phyloP scores from a whole-genome alignment of 1,140 invertebrate genomes.

The Monomorium pharaonis region DNA sequence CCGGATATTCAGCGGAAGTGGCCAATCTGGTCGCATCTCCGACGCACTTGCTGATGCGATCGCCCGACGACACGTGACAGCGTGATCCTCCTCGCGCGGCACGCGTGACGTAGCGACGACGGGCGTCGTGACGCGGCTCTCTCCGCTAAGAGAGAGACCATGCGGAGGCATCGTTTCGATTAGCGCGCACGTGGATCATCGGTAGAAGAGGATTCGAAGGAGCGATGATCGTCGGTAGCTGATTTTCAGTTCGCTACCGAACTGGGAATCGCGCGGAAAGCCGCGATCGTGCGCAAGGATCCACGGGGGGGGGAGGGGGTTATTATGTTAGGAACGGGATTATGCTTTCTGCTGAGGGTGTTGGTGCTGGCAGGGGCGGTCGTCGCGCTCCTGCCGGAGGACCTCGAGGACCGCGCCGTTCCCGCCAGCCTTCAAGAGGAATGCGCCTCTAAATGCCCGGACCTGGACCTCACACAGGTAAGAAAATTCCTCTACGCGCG shows the following conservation, averaged over 20 bases:
- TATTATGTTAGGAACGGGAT: constrained; percentile 82
- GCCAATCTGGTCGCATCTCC: background rate
- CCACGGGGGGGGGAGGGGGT: constrained; percentile 58
- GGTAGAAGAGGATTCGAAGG: constrained; percentile 25
- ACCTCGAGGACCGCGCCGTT: constrained; percentile 66
- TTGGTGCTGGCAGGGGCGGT: constrained; percentile 74
- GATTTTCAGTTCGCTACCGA: too few species aligned
- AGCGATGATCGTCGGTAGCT: constrained; percentile 58
- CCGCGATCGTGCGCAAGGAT: constrained; percentile 50
- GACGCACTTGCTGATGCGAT: constrained; percentile 20
- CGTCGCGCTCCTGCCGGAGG: constrained; percentile 75
- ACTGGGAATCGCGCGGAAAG: constrained; percentile 14
- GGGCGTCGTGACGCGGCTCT: background rate
- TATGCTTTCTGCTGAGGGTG: constrained; percentile 78
- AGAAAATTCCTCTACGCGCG: background rate
- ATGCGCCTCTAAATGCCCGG: constrained; percentile 80
- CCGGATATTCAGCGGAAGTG: constrained; percentile 31
- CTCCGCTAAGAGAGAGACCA: background rate
- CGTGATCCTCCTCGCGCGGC: constrained; percentile 9
- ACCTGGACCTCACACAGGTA: constrained; percentile 81
- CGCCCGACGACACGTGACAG: constrained; percentile 10
- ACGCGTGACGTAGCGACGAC: background rate
- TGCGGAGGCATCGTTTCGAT: constrained; percentile 6
- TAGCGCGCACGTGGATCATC: background rate
- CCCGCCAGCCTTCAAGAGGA: constrained; percentile 78